Evolutionary conservation across 1,140 invertebrate genomes (phyloP), one percentile per base, ranked within the genome.

Genomic region (Rhynchophorus ferrugineus): DNA sequence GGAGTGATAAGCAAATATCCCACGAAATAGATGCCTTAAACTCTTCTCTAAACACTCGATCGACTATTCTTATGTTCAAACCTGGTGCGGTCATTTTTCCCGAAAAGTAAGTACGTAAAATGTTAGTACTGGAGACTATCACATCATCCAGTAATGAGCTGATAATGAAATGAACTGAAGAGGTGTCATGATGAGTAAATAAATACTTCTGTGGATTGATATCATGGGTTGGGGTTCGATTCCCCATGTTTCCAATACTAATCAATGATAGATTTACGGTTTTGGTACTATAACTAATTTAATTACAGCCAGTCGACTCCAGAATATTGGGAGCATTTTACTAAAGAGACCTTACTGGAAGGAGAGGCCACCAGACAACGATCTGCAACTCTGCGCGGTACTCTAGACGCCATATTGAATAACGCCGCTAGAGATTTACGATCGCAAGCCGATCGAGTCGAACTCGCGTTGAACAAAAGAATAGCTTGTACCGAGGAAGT

Each of bases 1-100:
- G 89, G 87, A 91, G 87, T 57, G 88, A 93, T 64, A 94, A 93
- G 74, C 78, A 80, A 43, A 80, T 88, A 68, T 79, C 89, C 2
- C 83, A 88, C 63, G 78, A 84, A 59, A 83, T 87, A 3, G 89
- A 92, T 54, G 66, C 78, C 1, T 65, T 72, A 0, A 85, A 82
- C 60, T 60, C 79, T 17, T 69, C 77, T n/a, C 63, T 87, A 7
- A 79, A 76, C 36, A 81, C 81, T 38, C 74, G 76, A 53, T 82
- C 83, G 1, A 73, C 72, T 9, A 76, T 76, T 0, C 76, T 85
- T 16, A 62, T 85, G 64, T 85, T 85, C 60, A 79, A 77, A 59
- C 78, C 81, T 6, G 85, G 85, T 13, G 74, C 84, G 2, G 79
- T 84, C 6, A 76, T 81, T 50, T 79, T 87, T 59, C 79, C 82